These are phyloP conservation scores for Brachionus rubens DNA, from an alignment of 1,140 invertebrate genomes.

Conservation along the genomic window DNA sequence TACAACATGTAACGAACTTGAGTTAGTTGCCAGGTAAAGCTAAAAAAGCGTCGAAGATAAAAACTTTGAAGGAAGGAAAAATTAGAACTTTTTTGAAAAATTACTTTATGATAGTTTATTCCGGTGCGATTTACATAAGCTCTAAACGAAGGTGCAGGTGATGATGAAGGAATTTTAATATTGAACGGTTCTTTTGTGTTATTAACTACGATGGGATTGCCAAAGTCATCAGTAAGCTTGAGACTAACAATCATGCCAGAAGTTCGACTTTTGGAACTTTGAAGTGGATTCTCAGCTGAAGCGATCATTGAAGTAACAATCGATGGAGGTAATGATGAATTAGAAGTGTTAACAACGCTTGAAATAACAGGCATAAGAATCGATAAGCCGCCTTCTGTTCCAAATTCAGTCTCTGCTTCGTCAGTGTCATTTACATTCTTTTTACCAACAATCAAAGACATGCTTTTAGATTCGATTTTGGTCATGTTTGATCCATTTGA, in stretches of 20 bases:
- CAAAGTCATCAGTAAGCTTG: slow-evolving; percentile 45
- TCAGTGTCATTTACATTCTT: slow-evolving; percentile 37
- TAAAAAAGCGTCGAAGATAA: too few relatives aligned
- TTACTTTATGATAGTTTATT: slow-evolving; percentile 53
- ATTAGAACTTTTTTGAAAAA: too few relatives aligned
- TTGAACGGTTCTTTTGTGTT: slow-evolving; percentile 51
- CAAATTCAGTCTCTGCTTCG: slow-evolving; percentile 1
- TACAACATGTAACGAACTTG: slow-evolving; percentile 52
- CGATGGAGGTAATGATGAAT: slow-evolving; percentile 11
- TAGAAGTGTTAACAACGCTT: slow-evolving; percentile 23
- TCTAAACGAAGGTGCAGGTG: not conserved
- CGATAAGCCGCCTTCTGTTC: slow-evolving; percentile 11
- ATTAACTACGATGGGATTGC: slow-evolving; percentile 49
- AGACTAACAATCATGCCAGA: slow-evolving; percentile 28
- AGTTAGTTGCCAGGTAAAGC: slow-evolving; percentile 52
- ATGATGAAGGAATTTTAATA: not conserved
- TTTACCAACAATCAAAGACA: slow-evolving; percentile 44
- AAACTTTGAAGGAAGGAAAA: too few relatives aligned
- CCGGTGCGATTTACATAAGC: slow-evolving; percentile 11
- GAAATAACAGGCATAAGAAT: slow-evolving; percentile 29
- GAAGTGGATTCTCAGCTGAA: slow-evolving; percentile 14
- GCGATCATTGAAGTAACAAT: slow-evolving; percentile 34
- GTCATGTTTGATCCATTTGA: slow-evolving; percentile 26
- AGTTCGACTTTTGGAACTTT: slow-evolving; percentile 11
- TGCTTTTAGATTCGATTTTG: slow-evolving; percentile 20